A percentile compares a stretch with the other conserved stretches of the same genome.
Evolutionary conservation across 2,113 vertebrate genomes (phyloP).

Genomic region (Mixornis gularis): DNA sequence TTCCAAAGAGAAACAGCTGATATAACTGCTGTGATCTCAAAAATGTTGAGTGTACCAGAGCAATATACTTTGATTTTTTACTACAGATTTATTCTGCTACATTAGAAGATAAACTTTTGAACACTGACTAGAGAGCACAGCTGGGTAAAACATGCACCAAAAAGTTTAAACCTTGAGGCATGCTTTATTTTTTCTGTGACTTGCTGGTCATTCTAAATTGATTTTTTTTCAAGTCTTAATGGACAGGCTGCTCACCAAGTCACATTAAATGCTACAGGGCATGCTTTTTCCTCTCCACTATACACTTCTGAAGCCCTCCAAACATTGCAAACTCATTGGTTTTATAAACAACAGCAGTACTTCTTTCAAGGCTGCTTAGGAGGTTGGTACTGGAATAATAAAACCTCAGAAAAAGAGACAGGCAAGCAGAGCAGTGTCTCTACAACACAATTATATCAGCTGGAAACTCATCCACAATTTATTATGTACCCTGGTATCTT

Average conservation of each 20-base stretch:
- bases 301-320: neutral
- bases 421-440: neutral
- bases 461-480: neutral
- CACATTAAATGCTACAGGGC: neutral
- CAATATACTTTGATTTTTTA: neutral
- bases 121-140: neutral
- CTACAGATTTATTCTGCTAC: neutral
- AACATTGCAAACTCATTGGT: neutral
- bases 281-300: neutral
- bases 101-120: neutral
- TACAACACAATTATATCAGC: neutral
- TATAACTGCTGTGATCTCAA: neutral
- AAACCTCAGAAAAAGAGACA: neutral
- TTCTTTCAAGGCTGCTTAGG: constrained; percentile 10
- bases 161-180: neutral
- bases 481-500: neutral
- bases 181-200: neutral
- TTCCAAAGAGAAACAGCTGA: neutral
- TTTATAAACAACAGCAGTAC: neutral
- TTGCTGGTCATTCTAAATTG: neutral
- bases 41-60: neutral
- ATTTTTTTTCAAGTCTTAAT: neutral
- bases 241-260: neutral
- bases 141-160: neutral
- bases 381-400: neutral